phyloP scores from a whole-genome alignment of 1,140 invertebrate genomes.

The Drosophila parabipectinata region DNA sequence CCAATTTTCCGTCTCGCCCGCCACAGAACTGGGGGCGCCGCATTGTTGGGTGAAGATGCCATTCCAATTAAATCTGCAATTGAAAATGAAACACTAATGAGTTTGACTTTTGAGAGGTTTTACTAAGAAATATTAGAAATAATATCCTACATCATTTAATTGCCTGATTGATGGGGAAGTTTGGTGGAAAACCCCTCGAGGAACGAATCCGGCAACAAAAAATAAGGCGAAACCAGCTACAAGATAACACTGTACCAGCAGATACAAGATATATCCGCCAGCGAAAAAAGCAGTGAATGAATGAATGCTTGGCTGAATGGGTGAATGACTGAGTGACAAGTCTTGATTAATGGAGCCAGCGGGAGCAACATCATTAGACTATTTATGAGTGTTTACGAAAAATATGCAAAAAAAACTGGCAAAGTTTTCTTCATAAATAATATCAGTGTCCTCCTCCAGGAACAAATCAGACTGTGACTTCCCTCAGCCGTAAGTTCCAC shows the following conservation, averaged over 20 bases:
- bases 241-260: slow-evolving; percentile 51
- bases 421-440: slow-evolving; percentile 44
- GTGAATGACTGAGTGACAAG: slow-evolving; percentile 66
- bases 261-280: slow-evolving; percentile 61
- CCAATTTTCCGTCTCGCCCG: slow-evolving; percentile 90
- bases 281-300: slow-evolving; percentile 33
- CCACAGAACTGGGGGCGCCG: slow-evolving; percentile 91
- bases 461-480: neutral
- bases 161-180: slow-evolving; percentile 46
- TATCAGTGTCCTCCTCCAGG: neutral
- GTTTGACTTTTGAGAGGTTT: slow-evolving; percentile 12
- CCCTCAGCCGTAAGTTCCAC: neutral
- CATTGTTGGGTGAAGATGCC: slow-evolving; percentile 88
- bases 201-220: slow-evolving; percentile 20
- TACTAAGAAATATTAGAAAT: slow-evolving; percentile 20
- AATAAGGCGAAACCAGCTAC: slow-evolving; percentile 5
- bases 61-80: slow-evolving; percentile 82
- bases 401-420: slow-evolving; percentile 35
- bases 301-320: slow-evolving; percentile 39
- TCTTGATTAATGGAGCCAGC: slow-evolving; percentile 63
- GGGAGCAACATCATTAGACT: slow-evolving; percentile 67
- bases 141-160: slow-evolving; percentile 36
- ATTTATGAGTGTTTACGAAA: slow-evolving; percentile 42
- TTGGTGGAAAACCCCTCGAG: slow-evolving; percentile 37
- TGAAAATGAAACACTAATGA: slow-evolving; percentile 10